A percentile compares a stretch with the other conserved stretches of the same genome.
These are phyloP conservation scores for Hexactinellida sp. DNA, from an alignment of 37 sponge, comb jelly and placozoan species.

Conservation along the genomic window DNA sequence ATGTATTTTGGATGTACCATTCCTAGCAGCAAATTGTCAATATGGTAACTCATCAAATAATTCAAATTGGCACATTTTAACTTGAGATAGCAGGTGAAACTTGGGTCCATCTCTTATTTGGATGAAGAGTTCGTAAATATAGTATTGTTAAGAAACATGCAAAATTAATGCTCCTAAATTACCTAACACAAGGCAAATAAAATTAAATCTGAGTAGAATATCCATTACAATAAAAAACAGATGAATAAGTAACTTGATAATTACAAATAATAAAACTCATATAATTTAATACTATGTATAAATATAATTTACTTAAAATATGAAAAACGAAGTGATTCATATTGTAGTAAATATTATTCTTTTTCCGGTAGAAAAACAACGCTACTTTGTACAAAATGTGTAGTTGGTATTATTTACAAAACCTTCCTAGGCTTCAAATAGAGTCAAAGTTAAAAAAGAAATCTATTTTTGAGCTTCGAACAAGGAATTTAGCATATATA, in stretches of 20 bases:
- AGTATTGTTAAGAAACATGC: too few species aligned
- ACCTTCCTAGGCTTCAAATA: neutral
- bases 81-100: too few species aligned
- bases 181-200: neutral
- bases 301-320: neutral
- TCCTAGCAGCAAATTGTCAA: too few species aligned
- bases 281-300: neutral
- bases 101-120: too few species aligned
- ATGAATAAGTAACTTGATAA: too few species aligned
- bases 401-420: neutral
- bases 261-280: neutral
- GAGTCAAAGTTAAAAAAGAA: neutral
- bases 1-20: too few species aligned
- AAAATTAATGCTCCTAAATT: too few species aligned
- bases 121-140: too few species aligned
- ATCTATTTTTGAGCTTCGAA: neutral
- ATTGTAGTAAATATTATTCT: neutral
- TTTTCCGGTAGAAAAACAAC: neutral
- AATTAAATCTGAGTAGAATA: neutral
- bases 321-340: slow-evolving; percentile 9
- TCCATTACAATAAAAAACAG: too few species aligned
- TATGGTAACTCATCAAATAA: too few species aligned
- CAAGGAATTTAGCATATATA: slow-evolving; percentile 30
- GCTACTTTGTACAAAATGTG: slow-evolving; percentile 7
- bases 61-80: too few species aligned